Percentiles rank a stretch among this genome's conserved stretches.
Conservation (phyloP, 1,140 invertebrate species). For the Pararge aegeria region DNA sequence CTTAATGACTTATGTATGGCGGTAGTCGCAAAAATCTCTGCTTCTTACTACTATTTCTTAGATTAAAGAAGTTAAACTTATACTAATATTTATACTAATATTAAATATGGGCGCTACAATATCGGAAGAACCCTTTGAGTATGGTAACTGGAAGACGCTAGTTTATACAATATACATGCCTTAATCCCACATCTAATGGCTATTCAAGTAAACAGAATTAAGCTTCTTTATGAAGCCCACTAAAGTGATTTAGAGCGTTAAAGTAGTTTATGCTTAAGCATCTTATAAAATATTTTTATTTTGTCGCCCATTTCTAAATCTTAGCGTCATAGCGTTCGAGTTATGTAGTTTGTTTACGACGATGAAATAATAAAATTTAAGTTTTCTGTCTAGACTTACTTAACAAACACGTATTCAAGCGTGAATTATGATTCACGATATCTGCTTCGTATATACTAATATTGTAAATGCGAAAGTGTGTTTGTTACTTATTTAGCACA, state of each 20-base stretch:
- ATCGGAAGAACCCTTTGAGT: neutral
- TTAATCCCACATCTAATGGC: slow-evolving; percentile 3
- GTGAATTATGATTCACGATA: neutral
- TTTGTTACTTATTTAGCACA: no score
- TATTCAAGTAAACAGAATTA: slow-evolving; percentile 3
- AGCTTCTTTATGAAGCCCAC: neutral
- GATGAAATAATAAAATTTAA: no score
- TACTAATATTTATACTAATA: no score
- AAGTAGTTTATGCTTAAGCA: neutral
- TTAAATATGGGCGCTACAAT: no score
- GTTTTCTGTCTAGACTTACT: no score
- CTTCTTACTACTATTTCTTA: no score
- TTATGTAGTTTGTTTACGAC: no score
- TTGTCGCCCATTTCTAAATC: neutral
- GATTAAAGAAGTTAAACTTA: no score
- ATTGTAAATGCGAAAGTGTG: no score
- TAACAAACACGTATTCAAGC: neutral
- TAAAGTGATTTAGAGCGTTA: neutral
- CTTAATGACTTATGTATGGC: no score
- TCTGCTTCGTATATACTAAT: no score
- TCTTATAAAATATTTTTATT: neutral
- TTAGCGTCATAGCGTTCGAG: neutral
- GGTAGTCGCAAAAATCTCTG: no score
- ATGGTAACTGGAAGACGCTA: neutral
- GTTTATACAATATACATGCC: slow-evolving; percentile 1